Evolutionary conservation across 2,797 vertebrate genomes (phyloP), one percentile per base, ranked within the genome.

Genomic region (Orestias chungarensis): DNA sequence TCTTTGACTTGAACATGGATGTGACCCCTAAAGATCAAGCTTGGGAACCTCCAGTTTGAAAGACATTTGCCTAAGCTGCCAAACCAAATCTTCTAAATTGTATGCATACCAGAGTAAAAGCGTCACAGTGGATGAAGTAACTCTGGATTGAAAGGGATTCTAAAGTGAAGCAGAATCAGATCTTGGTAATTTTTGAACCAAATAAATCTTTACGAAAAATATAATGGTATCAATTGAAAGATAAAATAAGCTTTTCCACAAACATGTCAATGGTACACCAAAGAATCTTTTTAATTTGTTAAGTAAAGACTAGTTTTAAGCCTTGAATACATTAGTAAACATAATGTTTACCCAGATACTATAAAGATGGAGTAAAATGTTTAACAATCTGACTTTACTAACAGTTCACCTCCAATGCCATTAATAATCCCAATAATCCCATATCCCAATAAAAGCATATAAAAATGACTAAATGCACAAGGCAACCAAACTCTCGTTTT

Each of bases 31-130:
- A 65, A 46, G 73, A 83, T 80, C 82, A 83, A 88, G 88, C 84
- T 61, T 75, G 82, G 79, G 78, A 84, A 73, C 78, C 82, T 87
- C 75, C 76, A 75, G 76, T 86, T 84, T 73, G 85, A 82, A 76
- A 74, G 46, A 68, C 59, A 81, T 86, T 75, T 74, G 67, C 70
- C 73, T 65, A 43, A 12, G 65, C 67, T 81, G 87, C 81, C 82
- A 88, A 84, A 59, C 31, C 49, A 79, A 86, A 86, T 79, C 59
- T 68, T 78, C 69, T 40, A 65, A 76, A 83, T 91, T 75, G 7
- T 77, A 87, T 25, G 76, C 79, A 43, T 87, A 70, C 82, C 85
- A 82, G 66, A 69, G 61, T 82, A 67, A 71, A 74, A 70, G 70
- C 59, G 65, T 68, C 50, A 57, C 33, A 72, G 74, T 73, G 68